Evolutionary conservation across 2,797 vertebrate species (phyloP), one percentile per base, ranked within the genome.

Genomic region (Chromobotia macracanthus): DNA sequence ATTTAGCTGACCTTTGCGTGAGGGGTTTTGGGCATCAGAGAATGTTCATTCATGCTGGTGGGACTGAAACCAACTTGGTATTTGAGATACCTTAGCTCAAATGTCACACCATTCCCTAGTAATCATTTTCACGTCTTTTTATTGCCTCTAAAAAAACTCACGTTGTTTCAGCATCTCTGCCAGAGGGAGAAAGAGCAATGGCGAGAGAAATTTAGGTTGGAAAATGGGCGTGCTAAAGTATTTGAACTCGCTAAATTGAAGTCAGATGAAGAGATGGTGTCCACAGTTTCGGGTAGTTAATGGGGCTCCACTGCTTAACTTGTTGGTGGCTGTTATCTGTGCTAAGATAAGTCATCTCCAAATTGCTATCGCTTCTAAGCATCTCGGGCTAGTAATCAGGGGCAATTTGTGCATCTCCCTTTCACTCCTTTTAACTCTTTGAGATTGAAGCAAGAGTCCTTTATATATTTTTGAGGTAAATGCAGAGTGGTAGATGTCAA

Each of bases 241-340:
- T 79, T 72, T 79, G 69, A 79, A 46, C 77, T 79, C 66, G 61
- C 63, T 31, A 79, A 72, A 48, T 79, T 65, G 23, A 72, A 66
- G 61, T 50, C 69, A 56, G 77, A 79, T 79, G 35, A 65, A 56
- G 48, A 55, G 12, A 72, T 53, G 68, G 60, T 5, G 18, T 35
- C 48, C 15, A 46, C 48, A 16, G 69, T 79, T 79, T 72, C 13
- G 1, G 46, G 28, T 31, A 55, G 69, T 79, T 35, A 79, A 72
- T 72, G 61, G 77, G 61, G 21, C 60, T 56, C n/a, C 4, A 38
- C 69, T 72, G 60, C 69, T 79, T 66, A 72, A 79, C 77, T 69
- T 65, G 77, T 66, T 72, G 60, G 61, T 56, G 69, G 76, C 61
- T 35, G 77, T 56, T 79, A 72, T 79, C 77, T 56, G 41, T 19